Evolutionary conservation across 2,797 vertebrate species (phyloP).

Genomic region (Sternarchorhynchus goeldii): DNA sequence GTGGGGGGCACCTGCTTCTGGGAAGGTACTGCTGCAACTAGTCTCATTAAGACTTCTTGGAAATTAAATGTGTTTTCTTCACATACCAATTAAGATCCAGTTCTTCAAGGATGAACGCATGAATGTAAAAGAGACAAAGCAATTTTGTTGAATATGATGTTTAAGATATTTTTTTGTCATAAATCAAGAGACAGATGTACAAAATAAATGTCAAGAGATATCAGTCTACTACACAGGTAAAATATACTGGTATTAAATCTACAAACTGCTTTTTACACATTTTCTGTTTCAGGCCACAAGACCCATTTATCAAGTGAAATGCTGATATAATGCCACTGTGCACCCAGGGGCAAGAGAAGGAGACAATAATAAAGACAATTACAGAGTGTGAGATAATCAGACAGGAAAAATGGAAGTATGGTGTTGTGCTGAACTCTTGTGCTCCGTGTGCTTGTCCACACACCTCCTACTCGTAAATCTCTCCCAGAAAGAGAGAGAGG

Average conservation of each 20-base stretch:
- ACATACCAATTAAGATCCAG: slow-evolving; percentile 21
- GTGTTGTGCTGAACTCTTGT: slow-evolving; percentile 49
- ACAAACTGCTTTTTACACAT: slow-evolving; percentile 8
- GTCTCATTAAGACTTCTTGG: slow-evolving; percentile 32
- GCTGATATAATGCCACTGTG: slow-evolving; percentile 6
- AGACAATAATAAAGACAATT: slow-evolving; percentile 29
- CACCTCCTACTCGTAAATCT: slow-evolving; percentile 50
- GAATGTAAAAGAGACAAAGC: slow-evolving; percentile 17
- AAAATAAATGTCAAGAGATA: slow-evolving; percentile 17
- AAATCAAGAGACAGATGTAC: slow-evolving; percentile 26
- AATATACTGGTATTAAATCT: neutral
- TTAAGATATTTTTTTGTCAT: too few relatives aligned
- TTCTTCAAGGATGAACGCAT: neutral
- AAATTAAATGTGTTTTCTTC: slow-evolving; percentile 18
- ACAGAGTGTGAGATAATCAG: slow-evolving; percentile 27
- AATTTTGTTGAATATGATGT: slow-evolving; percentile 22
- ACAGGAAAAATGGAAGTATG: slow-evolving; percentile 24
- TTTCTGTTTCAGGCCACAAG: neutral
- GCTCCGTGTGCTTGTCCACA: slow-evolving; percentile 43
- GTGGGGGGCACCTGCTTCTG: slow-evolving; percentile 1
- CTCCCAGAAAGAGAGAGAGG: slow-evolving; percentile 34
- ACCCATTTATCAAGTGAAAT: neutral
- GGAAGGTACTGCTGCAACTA: slow-evolving; percentile 10
- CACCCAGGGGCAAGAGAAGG: slow-evolving; percentile 6
- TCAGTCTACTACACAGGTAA: neutral